A percentile compares a stretch with the other conserved stretches of the same genome.
Conservation (phyloP, 2,797 vertebrate genomes). For the Hydrophis major region DNA sequence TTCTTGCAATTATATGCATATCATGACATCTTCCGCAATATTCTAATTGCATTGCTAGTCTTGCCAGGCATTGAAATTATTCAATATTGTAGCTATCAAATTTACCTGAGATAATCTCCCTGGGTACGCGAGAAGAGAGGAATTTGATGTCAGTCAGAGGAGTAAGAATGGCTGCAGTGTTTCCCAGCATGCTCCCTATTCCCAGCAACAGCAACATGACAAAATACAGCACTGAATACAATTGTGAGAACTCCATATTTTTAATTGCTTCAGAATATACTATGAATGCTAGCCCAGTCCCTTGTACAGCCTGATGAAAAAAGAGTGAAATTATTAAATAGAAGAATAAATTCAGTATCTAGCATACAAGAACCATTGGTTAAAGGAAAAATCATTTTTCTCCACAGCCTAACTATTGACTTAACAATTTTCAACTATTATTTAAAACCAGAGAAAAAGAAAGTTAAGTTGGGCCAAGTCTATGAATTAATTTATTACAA, state of each 20-base stretch:
- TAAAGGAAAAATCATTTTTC: background rate
- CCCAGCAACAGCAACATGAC: slow-evolving; percentile 89
- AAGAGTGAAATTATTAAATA: background rate
- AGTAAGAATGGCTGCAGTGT: slow-evolving; percentile 85
- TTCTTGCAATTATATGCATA: background rate
- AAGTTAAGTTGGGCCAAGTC: background rate
- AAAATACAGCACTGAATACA: slow-evolving; percentile 93
- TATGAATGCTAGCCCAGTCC: slow-evolving; percentile 89
- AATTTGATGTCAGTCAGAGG: slow-evolving; percentile 81
- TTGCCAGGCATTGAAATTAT: background rate
- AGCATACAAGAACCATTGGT: background rate
- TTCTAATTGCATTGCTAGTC: background rate
- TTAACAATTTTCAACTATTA: background rate
- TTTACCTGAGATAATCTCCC: slow-evolving; percentile 83
- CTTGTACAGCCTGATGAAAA: slow-evolving; percentile 83
- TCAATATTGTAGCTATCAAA: background rate
- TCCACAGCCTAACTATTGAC: background rate
- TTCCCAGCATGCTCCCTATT: slow-evolving; percentile 94
- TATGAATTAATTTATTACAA: background rate
- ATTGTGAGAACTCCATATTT: slow-evolving; percentile 88
- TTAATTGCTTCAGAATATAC: slow-evolving; percentile 93
- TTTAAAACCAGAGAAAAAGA: background rate
- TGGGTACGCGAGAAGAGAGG: slow-evolving; percentile 71
- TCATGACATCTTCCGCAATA: background rate
- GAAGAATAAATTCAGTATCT: background rate